Evolutionary conservation across 1,140 invertebrate genomes (phyloP).

Genomic region (Venustaconcha ellipsiformis): DNA sequence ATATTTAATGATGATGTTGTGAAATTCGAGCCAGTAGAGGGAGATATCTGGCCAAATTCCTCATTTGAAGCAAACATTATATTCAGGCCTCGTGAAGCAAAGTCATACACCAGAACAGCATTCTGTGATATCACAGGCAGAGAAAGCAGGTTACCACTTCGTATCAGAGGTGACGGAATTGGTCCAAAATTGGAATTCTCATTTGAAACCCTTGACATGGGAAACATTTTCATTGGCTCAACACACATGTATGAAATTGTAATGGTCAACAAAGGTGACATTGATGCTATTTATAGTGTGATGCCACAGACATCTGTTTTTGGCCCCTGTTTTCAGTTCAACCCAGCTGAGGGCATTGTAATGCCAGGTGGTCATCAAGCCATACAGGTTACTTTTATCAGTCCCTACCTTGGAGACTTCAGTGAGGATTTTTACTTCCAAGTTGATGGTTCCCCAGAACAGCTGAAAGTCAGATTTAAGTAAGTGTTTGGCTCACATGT

Average conservation of each 20-base stretch:
- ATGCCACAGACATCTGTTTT: slow-evolving; percentile 56
- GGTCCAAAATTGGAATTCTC: slow-evolving; percentile 68
- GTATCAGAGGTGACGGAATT: slow-evolving; percentile 64
- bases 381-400: slow-evolving; percentile 63
- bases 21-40: slow-evolving; percentile 68
- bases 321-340: slow-evolving; percentile 67
- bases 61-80: slow-evolving; percentile 62
- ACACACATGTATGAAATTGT: slow-evolving; percentile 68
- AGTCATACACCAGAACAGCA: slow-evolving; percentile 62
- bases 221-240: slow-evolving; percentile 68
- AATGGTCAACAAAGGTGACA: slow-evolving; percentile 68
- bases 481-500: slow-evolving; percentile 31
- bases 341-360: slow-evolving; percentile 67
- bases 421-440: slow-evolving; percentile 66
- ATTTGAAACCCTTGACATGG: slow-evolving; percentile 65
- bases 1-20: slow-evolving; percentile 67
- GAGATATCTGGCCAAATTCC: slow-evolving; percentile 69
- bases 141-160: slow-evolving; percentile 64
- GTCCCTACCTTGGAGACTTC: slow-evolving; percentile 66
- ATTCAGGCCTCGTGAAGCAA: slow-evolving; percentile 67
- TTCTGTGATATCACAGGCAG: slow-evolving; percentile 69
- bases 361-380: slow-evolving; percentile 68
- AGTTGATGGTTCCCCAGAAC: slow-evolving; percentile 65
- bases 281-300: slow-evolving; percentile 68
- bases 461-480: slow-evolving; percentile 59